Base-by-base conservation (phyloP, 2,113 vertebrate genomes). In the Ochotona princeps region DNA sequence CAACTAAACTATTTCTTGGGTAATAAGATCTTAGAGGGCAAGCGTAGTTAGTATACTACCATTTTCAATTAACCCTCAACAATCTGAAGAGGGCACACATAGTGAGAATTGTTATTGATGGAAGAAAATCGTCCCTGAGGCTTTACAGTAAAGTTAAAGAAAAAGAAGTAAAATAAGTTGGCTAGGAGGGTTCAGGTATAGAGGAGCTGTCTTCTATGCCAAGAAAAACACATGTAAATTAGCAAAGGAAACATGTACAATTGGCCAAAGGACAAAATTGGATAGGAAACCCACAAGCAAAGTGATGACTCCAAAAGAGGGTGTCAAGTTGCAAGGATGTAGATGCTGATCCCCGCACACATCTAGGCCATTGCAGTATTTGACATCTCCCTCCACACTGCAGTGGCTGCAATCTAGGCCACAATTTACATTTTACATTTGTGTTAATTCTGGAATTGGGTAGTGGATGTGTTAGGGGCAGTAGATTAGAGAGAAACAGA, bases 401-500 rank as follows among this genome's bases (percentile, higher is more conserved):
- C 20, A 13, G 47, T 18, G 78, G 93, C 79, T 89, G 79, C 92
- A 95, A 97, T 96, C 65, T 85, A 96, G 96, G 91, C 95, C 44
- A 0, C 93, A 90, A 96, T 97, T 96, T 97, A 89, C 97, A 97
- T 96, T 96, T 95, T 92, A 66, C 95, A 89, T 96, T 95, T 95
- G 74, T 54, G 65, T 93, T 63, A 75, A 80, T 12, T 57, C 78
- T 86, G 88, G 93, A 94, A 95, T 85, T 91, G 92, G 91, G 73
- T 89, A 83, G 96, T 78, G 84, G 84, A 82, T 76, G 85, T 83
- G 87, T 81, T 75, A 11, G 83, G 92, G 90, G 87, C 7, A n/a
- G 94, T 47, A 96, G 97, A 97, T 97, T 91, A 86, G 94, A 57
- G 92, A 96, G 97, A 97, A 96, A 97, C 96, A 97, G 97, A 97